Conservation (phyloP, 2,113 vertebrate species). For the Triplophysa tibetana region DNA sequence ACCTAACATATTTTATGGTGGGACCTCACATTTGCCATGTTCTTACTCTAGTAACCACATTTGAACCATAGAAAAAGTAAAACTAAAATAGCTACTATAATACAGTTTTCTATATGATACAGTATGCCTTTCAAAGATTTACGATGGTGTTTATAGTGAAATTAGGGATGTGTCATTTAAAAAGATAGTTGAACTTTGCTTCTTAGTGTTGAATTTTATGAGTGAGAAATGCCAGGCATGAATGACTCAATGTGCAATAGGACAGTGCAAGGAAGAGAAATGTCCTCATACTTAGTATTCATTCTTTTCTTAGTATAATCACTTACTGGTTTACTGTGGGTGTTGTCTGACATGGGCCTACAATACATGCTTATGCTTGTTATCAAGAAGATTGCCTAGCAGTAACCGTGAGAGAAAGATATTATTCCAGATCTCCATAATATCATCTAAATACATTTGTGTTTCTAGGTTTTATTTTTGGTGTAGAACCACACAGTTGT, state of each 20-base stretch:
- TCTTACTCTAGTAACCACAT: no score
- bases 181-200: conserved; percentile 39
- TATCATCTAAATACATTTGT: not conserved
- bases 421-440: not conserved
- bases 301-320: conserved; percentile 1
- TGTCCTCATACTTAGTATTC: not conserved
- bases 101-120: no score
- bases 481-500: not conserved
- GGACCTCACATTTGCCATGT: no score
- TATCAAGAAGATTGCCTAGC: not conserved
- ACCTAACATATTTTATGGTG: no score
- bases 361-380: conserved; percentile 19
- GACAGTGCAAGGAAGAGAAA: not conserved
- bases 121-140: no score
- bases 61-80: no score
- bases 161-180: not conserved
- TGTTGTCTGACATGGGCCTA: not conserved
- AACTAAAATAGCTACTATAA: no score
- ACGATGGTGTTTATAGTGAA: not conserved
- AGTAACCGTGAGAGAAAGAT: not conserved
- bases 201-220: not conserved
- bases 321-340: not conserved
- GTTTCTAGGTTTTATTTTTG: no score
- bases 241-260: conserved; percentile 8
- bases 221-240: not conserved